A percentile compares a stretch with the other conserved stretches of the same genome.
phyloP scores from a whole-genome alignment of 2,888 invertebrate species.

The Microctonus brassicae region DNA sequence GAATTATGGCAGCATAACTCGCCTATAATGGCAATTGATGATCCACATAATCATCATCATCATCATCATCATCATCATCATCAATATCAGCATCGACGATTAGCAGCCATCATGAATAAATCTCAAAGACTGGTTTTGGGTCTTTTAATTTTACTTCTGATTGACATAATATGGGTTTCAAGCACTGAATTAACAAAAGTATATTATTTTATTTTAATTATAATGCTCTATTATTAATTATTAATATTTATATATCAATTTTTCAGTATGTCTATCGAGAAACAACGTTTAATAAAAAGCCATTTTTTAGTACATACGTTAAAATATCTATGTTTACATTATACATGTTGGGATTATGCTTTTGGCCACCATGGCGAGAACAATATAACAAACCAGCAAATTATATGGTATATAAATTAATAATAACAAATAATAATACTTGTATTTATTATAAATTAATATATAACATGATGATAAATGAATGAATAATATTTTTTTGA shows the following conservation, averaged over 20 bases:
- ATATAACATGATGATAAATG: not conserved
- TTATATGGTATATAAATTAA: slow-evolving; percentile 77
- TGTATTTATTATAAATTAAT: not conserved
- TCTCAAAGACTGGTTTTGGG: slow-evolving; percentile 86
- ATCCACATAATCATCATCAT: slow-evolving; percentile 56
- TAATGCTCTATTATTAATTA: not conserved
- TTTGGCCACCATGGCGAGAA: slow-evolving; percentile 92
- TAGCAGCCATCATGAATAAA: slow-evolving; percentile 73
- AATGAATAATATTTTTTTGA: slow-evolving; percentile 29
- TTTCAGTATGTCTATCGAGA: slow-evolving; percentile 86
- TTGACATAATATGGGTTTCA: slow-evolving; percentile 96
- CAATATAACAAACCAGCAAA: slow-evolving; percentile 81
- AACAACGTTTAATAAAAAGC: slow-evolving; percentile 86
- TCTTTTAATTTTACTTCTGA: slow-evolving; percentile 86
- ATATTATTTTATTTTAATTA: slow-evolving; percentile 50
- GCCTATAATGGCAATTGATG: slow-evolving; percentile 64
- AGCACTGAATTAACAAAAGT: slow-evolving; percentile 96
- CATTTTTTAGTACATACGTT: slow-evolving; percentile 95
- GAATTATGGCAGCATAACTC: slow-evolving; percentile 65
- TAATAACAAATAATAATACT: no score
- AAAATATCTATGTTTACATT: slow-evolving; percentile 95
- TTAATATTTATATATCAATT: not conserved
- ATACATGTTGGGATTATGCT: slow-evolving; percentile 89
- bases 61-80: not conserved
- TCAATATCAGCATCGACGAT: slow-evolving; percentile 41